These are phyloP conservation scores for Trissolcus brochymenae DNA, from an alignment of 2,888 invertebrate species.

Conservation along the genomic window DNA sequence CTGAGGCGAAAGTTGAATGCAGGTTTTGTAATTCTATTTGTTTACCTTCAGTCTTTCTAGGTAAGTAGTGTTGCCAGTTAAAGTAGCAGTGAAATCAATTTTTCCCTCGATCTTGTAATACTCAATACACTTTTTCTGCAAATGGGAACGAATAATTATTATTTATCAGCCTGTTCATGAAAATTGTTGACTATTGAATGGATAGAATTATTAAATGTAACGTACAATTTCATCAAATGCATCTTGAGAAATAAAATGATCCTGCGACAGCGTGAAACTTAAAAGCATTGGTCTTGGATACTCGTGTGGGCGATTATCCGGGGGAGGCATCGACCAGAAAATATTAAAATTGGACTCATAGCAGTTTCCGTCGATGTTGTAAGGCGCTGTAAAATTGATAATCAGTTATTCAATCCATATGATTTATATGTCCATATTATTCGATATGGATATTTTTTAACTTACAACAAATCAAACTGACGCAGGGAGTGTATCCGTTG, in stretches of 20 bases:
- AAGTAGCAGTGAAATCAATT: slow-evolving; percentile 82
- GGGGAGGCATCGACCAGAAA: slow-evolving; percentile 97
- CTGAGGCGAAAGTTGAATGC: background rate
- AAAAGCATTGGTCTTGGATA: slow-evolving; percentile 95
- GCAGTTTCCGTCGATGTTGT: slow-evolving; percentile 87
- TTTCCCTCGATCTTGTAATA: slow-evolving; percentile 87
- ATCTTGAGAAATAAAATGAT: slow-evolving; percentile 87
- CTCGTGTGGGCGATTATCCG: slow-evolving; percentile 93
- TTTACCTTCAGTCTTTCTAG: slow-evolving; percentile 87
- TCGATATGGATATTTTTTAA: slow-evolving; percentile 15
- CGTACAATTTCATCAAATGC: slow-evolving; percentile 88
- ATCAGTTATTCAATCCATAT: slow-evolving; percentile 12
- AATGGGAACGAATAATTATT: slow-evolving; percentile 4
- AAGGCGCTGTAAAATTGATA: slow-evolving; percentile 81
- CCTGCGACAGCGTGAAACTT: slow-evolving; percentile 89
- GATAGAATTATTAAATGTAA: background rate
- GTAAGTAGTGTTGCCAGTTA: slow-evolving; percentile 85
- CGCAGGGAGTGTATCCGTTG: slow-evolving; percentile 94
- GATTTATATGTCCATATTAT: background rate
- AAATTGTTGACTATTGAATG: no score
- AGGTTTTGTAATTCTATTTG: background rate
- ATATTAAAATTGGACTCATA: slow-evolving; percentile 89
- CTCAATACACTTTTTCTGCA: slow-evolving; percentile 85
- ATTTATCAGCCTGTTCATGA: background rate
- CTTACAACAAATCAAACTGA: slow-evolving; percentile 95